These are phyloP conservation scores for Teleogryllus oceanicus DNA, from an alignment of 2,888 invertebrate species.

Conservation along the genomic window DNA sequence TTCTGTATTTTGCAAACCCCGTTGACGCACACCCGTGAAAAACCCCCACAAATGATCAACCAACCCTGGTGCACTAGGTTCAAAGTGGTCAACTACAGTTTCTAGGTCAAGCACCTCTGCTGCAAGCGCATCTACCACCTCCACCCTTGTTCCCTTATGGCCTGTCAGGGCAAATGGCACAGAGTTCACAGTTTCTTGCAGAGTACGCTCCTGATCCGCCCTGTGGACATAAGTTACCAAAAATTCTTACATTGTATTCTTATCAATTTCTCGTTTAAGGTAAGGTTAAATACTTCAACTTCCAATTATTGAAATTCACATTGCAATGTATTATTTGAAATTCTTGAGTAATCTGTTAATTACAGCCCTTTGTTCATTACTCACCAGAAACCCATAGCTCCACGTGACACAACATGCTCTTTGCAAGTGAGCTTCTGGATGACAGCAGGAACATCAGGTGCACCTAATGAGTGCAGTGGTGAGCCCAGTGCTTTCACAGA, in stretches of 20 bases:
- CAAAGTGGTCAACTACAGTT: constrained; percentile 77
- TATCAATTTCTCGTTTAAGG: too few relatives aligned
- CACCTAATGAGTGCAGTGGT: constrained; percentile 70
- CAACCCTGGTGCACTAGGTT: constrained; percentile 69
- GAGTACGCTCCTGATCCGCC: constrained; percentile 72
- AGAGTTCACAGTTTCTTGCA: constrained; percentile 73
- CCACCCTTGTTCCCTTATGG: constrained; percentile 61
- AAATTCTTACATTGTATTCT: too few relatives aligned
- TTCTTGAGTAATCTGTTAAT: too few relatives aligned
- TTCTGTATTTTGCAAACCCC: constrained; percentile 83
- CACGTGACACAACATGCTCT: constrained; percentile 78
- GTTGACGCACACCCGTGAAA: constrained; percentile 63
- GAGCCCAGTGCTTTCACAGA: constrained; percentile 71
- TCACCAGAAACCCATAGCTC: constrained; percentile 78
- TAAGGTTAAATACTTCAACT: too few relatives aligned
- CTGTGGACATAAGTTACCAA: constrained; percentile 41
- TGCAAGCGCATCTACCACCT: constrained; percentile 70
- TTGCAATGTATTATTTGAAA: too few relatives aligned
- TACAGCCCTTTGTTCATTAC: background rate
- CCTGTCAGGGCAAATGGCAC: constrained; percentile 69
- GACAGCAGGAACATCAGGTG: constrained; percentile 70
- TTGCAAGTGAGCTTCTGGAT: constrained; percentile 75
- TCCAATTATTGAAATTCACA: too few relatives aligned
- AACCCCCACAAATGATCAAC: constrained; percentile 82
- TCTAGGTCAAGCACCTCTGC: constrained; percentile 76